Conservation (phyloP, 2,113 vertebrate genomes). For the Acrocephalus arundinaceus region DNA sequence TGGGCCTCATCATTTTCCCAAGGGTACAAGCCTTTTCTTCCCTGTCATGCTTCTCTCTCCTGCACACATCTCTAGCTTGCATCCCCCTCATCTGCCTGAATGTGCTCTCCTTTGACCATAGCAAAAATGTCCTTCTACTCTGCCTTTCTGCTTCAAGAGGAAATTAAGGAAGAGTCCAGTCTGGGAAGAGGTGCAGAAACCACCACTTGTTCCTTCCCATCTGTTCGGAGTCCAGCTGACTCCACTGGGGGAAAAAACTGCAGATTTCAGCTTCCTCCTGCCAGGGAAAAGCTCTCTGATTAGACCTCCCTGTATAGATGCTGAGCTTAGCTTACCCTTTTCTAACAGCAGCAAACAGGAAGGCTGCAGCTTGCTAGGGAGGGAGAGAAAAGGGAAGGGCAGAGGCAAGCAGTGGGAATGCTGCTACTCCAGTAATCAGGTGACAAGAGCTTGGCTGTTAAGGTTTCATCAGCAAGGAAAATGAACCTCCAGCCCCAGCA, state of each 20-base stretch:
- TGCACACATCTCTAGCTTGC: background rate
- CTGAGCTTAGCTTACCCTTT: background rate
- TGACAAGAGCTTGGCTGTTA: background rate
- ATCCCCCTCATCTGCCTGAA: background rate
- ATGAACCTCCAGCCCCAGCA: background rate
- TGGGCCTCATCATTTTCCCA: background rate
- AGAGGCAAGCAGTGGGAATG: background rate
- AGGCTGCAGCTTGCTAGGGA: background rate
- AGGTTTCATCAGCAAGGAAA: background rate
- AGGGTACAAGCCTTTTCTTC: background rate
- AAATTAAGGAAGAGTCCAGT: background rate
- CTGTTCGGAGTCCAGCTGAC: background rate
- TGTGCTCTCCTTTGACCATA: background rate
- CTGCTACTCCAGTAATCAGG: background rate
- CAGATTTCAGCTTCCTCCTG: background rate
- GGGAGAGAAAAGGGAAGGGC: background rate
- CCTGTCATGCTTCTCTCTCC: background rate
- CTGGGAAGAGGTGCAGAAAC: background rate
- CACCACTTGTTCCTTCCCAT: background rate
- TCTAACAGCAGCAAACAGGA: background rate
- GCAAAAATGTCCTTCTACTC: background rate
- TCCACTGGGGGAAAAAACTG: background rate
- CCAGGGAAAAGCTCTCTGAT: background rate
- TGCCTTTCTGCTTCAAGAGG: background rate
- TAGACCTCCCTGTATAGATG: background rate